Conservation (phyloP, 2,113 vertebrate genomes). For the Chaenocephalus aceratus region DNA sequence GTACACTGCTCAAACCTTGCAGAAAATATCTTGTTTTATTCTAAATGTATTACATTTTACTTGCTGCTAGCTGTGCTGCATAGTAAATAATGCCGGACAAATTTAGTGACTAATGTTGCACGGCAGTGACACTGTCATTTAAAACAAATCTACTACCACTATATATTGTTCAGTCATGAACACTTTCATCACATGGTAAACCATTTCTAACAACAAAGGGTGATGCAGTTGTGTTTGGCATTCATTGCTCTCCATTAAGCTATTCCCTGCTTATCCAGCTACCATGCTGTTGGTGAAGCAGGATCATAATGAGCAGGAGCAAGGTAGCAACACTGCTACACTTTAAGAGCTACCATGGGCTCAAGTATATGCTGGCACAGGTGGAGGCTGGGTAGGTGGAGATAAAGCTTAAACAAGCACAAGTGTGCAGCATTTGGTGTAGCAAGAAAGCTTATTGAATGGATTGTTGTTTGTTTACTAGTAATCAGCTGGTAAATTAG, state of each 20-base stretch:
- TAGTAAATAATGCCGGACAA: constrained; percentile 13
- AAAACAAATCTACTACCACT: constrained; percentile 43
- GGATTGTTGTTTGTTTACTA: constrained; percentile 34
- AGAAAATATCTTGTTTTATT: constrained; percentile 14
- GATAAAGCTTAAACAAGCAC: constrained; percentile 70
- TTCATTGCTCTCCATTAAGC: constrained; percentile 48
- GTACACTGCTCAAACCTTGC: constrained; percentile 19
- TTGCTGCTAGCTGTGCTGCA: constrained; percentile 9
- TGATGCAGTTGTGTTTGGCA: constrained; percentile 40
- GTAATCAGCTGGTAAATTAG: constrained; percentile 52
- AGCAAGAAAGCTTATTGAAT: constrained; percentile 35
- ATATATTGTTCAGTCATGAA: constrained; percentile 39
- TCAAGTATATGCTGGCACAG: constrained; percentile 64
- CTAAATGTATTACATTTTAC: constrained; percentile 27
- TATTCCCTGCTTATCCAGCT: constrained; percentile 52
- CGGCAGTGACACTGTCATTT: constrained; percentile 28
- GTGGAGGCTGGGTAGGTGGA: constrained; percentile 63
- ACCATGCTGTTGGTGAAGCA: constrained; percentile 46
- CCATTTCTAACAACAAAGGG: constrained; percentile 33
- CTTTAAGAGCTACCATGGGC: constrained; percentile 68
- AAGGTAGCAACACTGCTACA: constrained; percentile 54
- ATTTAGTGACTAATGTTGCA: constrained; percentile 45
- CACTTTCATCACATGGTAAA: constrained; percentile 44
- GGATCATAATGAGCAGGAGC: constrained; percentile 66
- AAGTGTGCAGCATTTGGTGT: constrained; percentile 37